Conservation (phyloP, 2,888 invertebrate species). For the Eumerus sabulonum region DNA sequence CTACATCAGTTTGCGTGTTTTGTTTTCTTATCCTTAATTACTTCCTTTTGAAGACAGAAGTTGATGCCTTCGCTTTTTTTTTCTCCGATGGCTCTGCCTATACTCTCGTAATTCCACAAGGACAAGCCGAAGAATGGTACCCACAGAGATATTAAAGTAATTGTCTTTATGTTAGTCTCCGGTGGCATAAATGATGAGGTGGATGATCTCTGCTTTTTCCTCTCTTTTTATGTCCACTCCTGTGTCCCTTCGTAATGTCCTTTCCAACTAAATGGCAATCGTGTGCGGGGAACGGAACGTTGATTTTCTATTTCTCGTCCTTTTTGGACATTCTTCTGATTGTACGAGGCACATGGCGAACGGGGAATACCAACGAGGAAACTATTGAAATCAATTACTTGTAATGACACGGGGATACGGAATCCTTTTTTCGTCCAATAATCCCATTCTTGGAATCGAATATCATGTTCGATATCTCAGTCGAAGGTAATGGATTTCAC, state of each 20-base stretch:
- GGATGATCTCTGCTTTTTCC: conserved; percentile 38
- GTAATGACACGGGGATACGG: conserved; percentile 13
- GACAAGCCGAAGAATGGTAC: conserved; percentile 31
- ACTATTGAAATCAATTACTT: conserved; percentile 27
- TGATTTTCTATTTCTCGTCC: background rate
- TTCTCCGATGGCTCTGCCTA: conserved; percentile 36
- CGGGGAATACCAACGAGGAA: conserved; percentile 5
- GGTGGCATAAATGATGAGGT: conserved; percentile 31
- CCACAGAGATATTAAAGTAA: conserved; percentile 62
- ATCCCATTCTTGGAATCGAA: no score
- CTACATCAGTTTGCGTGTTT: conserved; percentile 19
- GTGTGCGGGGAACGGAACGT: background rate
- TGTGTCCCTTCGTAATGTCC: no score
- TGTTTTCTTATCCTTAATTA: conserved; percentile 50
- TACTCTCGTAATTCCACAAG: conserved; percentile 32
- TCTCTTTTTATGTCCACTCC: background rate
- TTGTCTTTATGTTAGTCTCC: conserved; percentile 52
- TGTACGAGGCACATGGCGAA: background rate
- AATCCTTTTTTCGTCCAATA: background rate
- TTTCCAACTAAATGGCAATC: conserved; percentile 13
- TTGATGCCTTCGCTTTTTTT: conserved; percentile 27
- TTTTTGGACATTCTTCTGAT: background rate
- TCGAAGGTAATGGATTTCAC: no score
- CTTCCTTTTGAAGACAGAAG: conserved; percentile 56
- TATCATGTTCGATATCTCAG: no score